A percentile compares a stretch with the other conserved stretches of the same genome.
These are phyloP conservation scores for Microtus oregoni DNA, from an alignment of 2,113 vertebrate species.

Conservation along the genomic window DNA sequence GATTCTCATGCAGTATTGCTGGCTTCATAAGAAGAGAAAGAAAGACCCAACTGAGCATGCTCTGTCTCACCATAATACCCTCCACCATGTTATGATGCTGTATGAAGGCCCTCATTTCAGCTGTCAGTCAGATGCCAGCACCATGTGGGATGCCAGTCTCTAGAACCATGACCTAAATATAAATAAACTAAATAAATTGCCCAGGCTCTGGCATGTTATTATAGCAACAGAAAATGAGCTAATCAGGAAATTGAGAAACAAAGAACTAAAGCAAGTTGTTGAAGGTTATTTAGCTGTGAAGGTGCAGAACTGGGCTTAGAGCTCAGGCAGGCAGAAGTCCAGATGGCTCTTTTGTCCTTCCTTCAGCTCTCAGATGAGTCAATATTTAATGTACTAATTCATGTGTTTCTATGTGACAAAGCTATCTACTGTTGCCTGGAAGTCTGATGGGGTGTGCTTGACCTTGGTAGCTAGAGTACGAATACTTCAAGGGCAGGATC, in stretches of 20 bases:
- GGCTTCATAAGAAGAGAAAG: not conserved
- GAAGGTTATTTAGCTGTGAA: not conserved
- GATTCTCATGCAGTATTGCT: not conserved
- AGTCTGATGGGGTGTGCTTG: not conserved
- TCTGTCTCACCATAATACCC: not conserved
- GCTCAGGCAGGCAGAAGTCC: not conserved
- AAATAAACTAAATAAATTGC: not conserved
- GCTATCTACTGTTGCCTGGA: not conserved
- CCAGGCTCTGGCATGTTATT: not conserved
- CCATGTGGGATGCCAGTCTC: not conserved
- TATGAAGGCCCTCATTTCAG: not conserved
- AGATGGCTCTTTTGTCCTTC: not conserved
- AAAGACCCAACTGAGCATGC: not conserved
- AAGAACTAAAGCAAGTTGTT: not conserved
- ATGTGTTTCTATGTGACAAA: not conserved
- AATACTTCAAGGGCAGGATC: not conserved
- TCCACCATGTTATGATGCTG: not conserved
- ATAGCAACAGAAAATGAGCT: not conserved
- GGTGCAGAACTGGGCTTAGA: not conserved
- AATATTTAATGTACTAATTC: not conserved
- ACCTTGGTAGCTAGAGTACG: not conserved
- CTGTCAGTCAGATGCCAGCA: not conserved
- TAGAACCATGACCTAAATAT: not conserved
- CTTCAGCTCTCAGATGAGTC: not conserved
- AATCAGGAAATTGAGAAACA: not conserved